These are phyloP conservation scores for Pelecanoides urinatrix DNA, from an alignment of 2,113 vertebrate genomes.

Conservation along the genomic window DNA sequence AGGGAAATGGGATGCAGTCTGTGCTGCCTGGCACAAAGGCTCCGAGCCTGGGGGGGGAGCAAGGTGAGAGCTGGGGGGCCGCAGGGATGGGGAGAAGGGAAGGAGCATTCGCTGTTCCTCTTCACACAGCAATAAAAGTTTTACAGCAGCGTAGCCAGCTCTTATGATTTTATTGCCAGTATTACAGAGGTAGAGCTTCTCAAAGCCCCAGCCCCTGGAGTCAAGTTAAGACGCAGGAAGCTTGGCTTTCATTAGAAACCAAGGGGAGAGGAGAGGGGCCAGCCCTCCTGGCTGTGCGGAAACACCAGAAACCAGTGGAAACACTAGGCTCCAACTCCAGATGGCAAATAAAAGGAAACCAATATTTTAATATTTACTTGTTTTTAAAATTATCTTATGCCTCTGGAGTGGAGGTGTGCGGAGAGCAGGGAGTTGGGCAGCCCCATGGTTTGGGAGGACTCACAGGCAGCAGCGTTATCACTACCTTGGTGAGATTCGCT, in stretches of 20 bases:
- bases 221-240: constrained; percentile 9
- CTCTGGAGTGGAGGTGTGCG: not conserved
- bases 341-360: not conserved
- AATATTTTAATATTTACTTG: not conserved
- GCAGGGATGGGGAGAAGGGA: not conserved
- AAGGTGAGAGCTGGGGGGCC: not conserved
- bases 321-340: not conserved
- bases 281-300: not conserved
- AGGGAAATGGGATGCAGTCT: not conserved
- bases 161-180: constrained; percentile 8
- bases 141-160: not conserved
- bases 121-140: constrained; percentile 28
- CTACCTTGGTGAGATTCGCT: not conserved
- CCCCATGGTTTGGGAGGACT: not conserved
- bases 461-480: not conserved
- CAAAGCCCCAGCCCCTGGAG: constrained; percentile 25
- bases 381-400: not conserved
- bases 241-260: constrained; percentile 21
- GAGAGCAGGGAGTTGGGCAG: not conserved
- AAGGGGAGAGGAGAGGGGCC: not conserved
- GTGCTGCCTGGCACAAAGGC: not conserved
- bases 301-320: not conserved
- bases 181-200: constrained; percentile 35
- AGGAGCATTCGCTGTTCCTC: not conserved
- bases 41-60: not conserved